These are phyloP conservation scores for Fabriciana adippe DNA, from an alignment of 2,888 invertebrate genomes.

Conservation along the genomic window DNA sequence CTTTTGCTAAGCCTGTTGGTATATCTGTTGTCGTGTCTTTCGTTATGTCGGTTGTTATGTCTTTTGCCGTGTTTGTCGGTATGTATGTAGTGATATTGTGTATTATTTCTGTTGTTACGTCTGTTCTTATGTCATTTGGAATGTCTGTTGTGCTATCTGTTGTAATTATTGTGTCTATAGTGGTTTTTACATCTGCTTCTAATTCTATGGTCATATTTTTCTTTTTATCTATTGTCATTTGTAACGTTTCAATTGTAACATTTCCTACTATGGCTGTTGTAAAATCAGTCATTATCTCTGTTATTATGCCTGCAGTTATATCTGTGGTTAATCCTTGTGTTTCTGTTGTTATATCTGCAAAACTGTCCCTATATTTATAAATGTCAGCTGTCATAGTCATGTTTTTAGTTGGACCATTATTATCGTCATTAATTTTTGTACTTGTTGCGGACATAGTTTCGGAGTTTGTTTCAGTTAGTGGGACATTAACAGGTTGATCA, in stretches of 20 bases:
- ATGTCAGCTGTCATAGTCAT: neutral
- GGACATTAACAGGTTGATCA: conserved; percentile 74
- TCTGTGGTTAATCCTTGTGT: neutral
- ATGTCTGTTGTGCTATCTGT: conserved; percentile 1
- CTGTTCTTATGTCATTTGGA: neutral
- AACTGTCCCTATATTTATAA: neutral
- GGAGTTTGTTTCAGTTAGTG: conserved; percentile 75
- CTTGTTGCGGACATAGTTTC: conserved; percentile 49
- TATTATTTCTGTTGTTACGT: no score
- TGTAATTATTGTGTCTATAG: neutral
- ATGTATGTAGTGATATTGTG: neutral
- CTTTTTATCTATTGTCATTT: neutral
- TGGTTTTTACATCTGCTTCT: neutral
- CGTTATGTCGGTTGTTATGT: neutral
- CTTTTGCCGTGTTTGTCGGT: neutral
- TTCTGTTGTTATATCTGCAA: conserved; percentile 4
- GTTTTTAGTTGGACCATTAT: conserved; percentile 4
- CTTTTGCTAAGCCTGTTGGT: neutral
- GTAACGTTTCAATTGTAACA: neutral
- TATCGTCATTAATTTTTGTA: conserved; percentile 33
- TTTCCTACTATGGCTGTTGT: neutral
- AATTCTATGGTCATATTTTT: no score
- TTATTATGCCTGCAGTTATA: neutral
- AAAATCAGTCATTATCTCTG: conserved; percentile 3
- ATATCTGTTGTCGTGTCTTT: neutral